phyloP scores from a whole-genome alignment of 2,113 vertebrate genomes.

The Leucopternis melanops region DNA sequence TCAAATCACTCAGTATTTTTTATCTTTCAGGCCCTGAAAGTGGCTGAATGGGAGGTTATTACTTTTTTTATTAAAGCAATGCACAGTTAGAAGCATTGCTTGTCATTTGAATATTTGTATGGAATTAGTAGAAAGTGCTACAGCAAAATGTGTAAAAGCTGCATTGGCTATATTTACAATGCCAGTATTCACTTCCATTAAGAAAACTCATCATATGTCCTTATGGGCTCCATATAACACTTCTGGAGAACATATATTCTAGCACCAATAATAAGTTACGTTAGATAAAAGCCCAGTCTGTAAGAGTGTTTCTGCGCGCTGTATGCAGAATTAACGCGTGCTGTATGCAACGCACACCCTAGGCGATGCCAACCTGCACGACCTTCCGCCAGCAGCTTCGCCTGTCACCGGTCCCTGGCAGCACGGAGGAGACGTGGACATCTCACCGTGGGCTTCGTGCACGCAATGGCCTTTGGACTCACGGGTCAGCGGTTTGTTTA shows the following conservation, averaged over 20 bases:
- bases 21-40: not conserved
- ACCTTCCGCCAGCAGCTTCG: not conserved
- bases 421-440: fast-evolving
- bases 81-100: not conserved
- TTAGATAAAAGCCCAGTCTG: no score
- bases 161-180: not conserved
- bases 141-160: not conserved
- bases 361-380: fast-evolving
- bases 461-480: fast-evolving
- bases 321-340: fast-evolving
- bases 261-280: not conserved
- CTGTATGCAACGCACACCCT: fast-evolving
- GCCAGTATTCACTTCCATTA: not conserved
- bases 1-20: not conserved
- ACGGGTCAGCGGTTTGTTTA: fast-evolving
- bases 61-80: not conserved
- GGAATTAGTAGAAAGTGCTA: not conserved
- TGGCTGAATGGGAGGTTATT: not conserved
- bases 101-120: not conserved
- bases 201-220: not conserved
- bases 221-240: not conserved
- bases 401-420: fast-evolving
- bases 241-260: not conserved
- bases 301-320: fast-evolving
- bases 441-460: fast-evolving